Conservation (phyloP, 2,797 vertebrate genomes). For the Crax fasciolata region DNA sequence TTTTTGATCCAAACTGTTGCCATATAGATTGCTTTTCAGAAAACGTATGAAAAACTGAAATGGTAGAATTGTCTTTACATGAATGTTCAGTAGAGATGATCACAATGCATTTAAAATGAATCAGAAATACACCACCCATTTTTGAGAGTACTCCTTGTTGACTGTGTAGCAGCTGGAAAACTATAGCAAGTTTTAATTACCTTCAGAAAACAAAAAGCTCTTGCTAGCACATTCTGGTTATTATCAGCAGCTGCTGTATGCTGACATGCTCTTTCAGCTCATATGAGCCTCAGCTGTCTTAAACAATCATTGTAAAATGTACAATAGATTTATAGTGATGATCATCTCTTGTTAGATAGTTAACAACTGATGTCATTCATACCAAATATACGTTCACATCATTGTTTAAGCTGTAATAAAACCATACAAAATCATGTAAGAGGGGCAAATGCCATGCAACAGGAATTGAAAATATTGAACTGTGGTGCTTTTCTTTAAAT, state of each 20-base stretch:
- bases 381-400: not conserved
- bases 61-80: not conserved
- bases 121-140: conserved; percentile 17
- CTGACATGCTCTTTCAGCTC: conserved; percentile 69
- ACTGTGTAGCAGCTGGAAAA: conserved; percentile 77
- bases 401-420: conserved; percentile 61
- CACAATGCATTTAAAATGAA: conserved; percentile 47
- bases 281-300: conserved; percentile 80
- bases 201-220: conserved; percentile 77
- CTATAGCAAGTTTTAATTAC: conserved; percentile 79
- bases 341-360: conserved; percentile 74
- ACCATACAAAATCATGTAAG: not conserved
- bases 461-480: not conserved
- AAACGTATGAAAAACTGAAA: not conserved
- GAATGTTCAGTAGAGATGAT: not conserved
- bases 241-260: conserved; percentile 77
- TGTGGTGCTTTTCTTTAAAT: not conserved
- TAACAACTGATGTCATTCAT: conserved; percentile 69
- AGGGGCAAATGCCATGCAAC: not conserved
- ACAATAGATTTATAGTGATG: conserved; percentile 75
- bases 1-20: not conserved
- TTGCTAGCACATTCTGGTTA: conserved; percentile 72
- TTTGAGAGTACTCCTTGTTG: conserved; percentile 54
- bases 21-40: not conserved
- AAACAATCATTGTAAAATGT: conserved; percentile 74